Evolutionary conservation across 2,797 vertebrate genomes (phyloP), one percentile per base, ranked within the genome.

Genomic region (Aeoliscus strigatus): DNA sequence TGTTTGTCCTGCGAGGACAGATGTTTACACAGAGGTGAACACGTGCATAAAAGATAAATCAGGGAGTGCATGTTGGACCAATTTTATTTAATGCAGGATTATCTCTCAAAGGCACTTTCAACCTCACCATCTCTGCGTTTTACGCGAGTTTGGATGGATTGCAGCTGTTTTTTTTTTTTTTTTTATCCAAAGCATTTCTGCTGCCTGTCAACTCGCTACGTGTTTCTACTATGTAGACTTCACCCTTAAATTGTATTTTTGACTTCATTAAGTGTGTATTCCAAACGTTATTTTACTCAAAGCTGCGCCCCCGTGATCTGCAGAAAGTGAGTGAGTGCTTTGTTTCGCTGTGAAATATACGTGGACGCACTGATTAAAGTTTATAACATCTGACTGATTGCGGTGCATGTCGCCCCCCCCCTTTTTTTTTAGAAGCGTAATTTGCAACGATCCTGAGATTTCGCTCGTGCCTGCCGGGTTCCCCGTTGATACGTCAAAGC

Each of bases 391-490:
- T n/a, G n/a, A n/a, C n/a, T n/a, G n/a, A n/a, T n/a, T n/a, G n/a
- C n/a, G n/a, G n/a, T n/a, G n/a, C n/a, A n/a, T n/a, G n/a, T n/a
- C n/a, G n/a, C n/a, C n/a, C n/a, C n/a, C n/a, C n/a, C n/a, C n/a
- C n/a, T n/a, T n/a, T 43, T 2, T 30, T 57, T 66, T 16, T 13
- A 98, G 95, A 86, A 90, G 89, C 8, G 94, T 99, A 51, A 87
- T 97, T 73, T 99, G 96, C 79, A 94, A 92, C 39, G 93, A 98
- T 52, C 91, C 92, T 0, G 93, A 94, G 66, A 94, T 95, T 79
- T 94, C 93, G 3, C 80, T 91, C 12, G 90, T 94, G 27, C 95
- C 95, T 0, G 89, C 82, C 12, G 90, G 90, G 43, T 89, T 98
- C 51, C 96, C 95, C 1, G 51, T 66, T 0, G 95, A 98, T 66